Conservation (phyloP, 1,140 invertebrate species). For the Zaprionus davidi region DNA sequence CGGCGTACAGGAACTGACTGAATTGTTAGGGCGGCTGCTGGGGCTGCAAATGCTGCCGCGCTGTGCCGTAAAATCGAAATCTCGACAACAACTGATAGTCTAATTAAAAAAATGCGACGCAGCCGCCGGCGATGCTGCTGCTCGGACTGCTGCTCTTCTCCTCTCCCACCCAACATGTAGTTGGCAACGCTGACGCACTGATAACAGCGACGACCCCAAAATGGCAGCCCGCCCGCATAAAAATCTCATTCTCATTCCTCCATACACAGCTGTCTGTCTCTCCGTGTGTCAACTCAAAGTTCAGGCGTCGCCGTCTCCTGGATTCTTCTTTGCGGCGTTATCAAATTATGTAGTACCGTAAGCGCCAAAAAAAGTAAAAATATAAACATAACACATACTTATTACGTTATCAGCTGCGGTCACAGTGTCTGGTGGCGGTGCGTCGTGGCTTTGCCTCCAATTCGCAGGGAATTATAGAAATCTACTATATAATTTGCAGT, state of each 20-base stretch:
- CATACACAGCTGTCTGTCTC: constrained; percentile 40
- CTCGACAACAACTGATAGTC: constrained; percentile 79
- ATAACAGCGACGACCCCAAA: constrained; percentile 63
- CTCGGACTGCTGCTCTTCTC: neutral
- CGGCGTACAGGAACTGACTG: constrained; percentile 78
- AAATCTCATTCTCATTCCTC: constrained; percentile 60
- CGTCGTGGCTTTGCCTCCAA: constrained; percentile 52
- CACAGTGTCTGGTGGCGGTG: constrained; percentile 28
- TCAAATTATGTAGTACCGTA: constrained; percentile 26
- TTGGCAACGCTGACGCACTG: constrained; percentile 49
- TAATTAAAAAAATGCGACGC: constrained; percentile 61
- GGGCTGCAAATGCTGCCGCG: constrained; percentile 28
- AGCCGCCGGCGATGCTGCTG: constrained; percentile 21
- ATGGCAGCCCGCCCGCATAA: constrained; percentile 66
- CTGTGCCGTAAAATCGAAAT: constrained; percentile 68
- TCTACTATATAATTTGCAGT: constrained; percentile 14
- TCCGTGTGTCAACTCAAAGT: constrained; percentile 41
- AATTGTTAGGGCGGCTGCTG: constrained; percentile 44
- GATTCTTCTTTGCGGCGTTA: constrained; percentile 41
- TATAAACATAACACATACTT: constrained; percentile 10
- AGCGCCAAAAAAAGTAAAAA: neutral
- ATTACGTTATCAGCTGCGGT: constrained; percentile 31
- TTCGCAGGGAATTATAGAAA: constrained; percentile 1
- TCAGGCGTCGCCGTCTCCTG: constrained; percentile 42
- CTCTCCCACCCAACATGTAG: constrained; percentile 20